Evolutionary conservation across 2,113 vertebrate species (phyloP).

Genomic region (Lycaon pictus): DNA sequence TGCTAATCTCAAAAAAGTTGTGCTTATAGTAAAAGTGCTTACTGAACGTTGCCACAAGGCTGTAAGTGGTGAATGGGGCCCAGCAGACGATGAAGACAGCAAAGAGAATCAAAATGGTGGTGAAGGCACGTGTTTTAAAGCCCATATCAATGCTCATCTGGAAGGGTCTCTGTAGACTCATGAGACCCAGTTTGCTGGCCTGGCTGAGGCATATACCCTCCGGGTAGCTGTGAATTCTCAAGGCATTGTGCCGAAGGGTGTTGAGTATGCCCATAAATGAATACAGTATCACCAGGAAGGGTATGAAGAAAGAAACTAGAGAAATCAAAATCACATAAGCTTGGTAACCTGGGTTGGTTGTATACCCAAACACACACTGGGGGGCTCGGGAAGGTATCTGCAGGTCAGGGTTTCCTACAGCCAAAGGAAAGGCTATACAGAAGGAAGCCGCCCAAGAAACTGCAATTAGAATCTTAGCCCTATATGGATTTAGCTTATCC

Average conservation of each 20-base stretch:
- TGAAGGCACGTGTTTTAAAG: slow-evolving; percentile 99
- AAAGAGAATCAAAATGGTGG: slow-evolving; percentile 99
- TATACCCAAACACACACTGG: slow-evolving; percentile 97
- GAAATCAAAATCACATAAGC: slow-evolving; percentile 94
- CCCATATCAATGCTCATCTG: slow-evolving; percentile 99
- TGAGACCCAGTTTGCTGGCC: slow-evolving; percentile 97
- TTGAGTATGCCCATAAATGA: slow-evolving; percentile 97
- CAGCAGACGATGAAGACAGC: slow-evolving; percentile 96
- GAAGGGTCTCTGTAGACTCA: slow-evolving; percentile 97
- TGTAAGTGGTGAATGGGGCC: slow-evolving; percentile 97
- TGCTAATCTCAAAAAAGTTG: slow-evolving; percentile 97
- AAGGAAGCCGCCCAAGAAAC: slow-evolving; percentile 95
- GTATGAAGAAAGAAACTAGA: slow-evolving; percentile 95
- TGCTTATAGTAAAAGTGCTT: slow-evolving; percentile 94
- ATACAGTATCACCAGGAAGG: slow-evolving; percentile 96
- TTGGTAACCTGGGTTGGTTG: slow-evolving; percentile 91
- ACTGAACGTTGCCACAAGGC: slow-evolving; percentile 95
- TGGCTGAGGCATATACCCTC: slow-evolving; percentile 97
- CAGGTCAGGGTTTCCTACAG: slow-evolving; percentile 93
- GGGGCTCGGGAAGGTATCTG: slow-evolving; percentile 95
- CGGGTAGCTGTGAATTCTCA: slow-evolving; percentile 96
- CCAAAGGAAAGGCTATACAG: slow-evolving; percentile 94
- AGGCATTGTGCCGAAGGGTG: slow-evolving; percentile 96
- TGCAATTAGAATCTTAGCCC: slow-evolving; percentile 95
- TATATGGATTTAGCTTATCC: slow-evolving; percentile 96